These are phyloP conservation scores for Caenorhabditis sp. DNA, from an alignment of 2,888 invertebrate genomes.

Conservation along the genomic window DNA sequence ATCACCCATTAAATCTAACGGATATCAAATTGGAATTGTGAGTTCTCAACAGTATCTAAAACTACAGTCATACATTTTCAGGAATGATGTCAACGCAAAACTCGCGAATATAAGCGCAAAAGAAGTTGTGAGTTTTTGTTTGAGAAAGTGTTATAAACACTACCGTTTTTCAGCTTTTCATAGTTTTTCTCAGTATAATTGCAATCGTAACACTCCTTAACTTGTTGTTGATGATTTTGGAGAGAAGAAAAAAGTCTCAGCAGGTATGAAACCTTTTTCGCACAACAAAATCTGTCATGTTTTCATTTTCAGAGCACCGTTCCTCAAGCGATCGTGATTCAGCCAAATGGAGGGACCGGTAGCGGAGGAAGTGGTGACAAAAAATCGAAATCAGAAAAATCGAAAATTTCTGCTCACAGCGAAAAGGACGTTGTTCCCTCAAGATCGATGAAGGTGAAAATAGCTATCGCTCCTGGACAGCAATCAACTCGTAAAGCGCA, in stretches of 20 bases:
- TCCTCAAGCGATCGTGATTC: conserved; percentile 35
- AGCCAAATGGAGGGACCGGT: conserved; percentile 10
- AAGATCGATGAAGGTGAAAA: conserved; percentile 31
- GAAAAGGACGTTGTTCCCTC: conserved; percentile 36
- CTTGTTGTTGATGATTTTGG: neutral
- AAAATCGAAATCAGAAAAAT: conserved; percentile 12
- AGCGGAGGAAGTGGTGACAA: conserved; percentile 5
- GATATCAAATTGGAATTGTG: neutral
- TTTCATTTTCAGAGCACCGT: neutral
- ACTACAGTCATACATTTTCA: neutral
- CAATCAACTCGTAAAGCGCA: neutral
- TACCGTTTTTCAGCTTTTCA: neutral
- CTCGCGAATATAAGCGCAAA: neutral
- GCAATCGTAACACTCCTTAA: neutral
- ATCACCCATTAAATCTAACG: neutral
- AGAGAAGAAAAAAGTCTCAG: neutral
- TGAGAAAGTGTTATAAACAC: neutral
- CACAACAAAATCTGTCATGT: too few species aligned
- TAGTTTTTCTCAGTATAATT: neutral
- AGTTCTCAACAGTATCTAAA: neutral
- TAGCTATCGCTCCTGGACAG: conserved; percentile 13
- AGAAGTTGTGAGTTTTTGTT: too few species aligned
- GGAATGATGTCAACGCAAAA: conserved; percentile 7
- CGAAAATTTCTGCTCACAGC: conserved; percentile 6
- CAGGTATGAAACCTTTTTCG: too few species aligned